These are phyloP conservation scores for Notolabrus celidotus DNA, from an alignment of 2,797 vertebrate genomes.

Conservation along the genomic window DNA sequence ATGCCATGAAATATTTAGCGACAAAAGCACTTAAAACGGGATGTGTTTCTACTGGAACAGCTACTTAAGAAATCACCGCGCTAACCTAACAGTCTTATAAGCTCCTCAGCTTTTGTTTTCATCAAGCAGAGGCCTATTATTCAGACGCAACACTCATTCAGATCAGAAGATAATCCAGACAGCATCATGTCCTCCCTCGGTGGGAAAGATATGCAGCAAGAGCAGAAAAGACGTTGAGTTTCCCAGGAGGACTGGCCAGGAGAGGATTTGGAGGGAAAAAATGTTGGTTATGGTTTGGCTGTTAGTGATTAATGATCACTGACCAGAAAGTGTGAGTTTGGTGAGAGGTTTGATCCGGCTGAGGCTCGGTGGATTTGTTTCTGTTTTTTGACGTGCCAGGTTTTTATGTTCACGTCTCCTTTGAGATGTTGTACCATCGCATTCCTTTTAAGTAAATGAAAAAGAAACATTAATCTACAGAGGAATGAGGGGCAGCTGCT, in stretches of 20 bases:
- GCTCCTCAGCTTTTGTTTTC: constrained; percentile 1
- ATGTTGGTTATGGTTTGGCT: constrained; percentile 28
- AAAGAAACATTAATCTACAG: constrained; percentile 20
- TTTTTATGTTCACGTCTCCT: constrained; percentile 9
- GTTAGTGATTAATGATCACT: constrained; percentile 35
- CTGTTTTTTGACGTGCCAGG: background rate
- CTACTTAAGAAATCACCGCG: constrained; percentile 13
- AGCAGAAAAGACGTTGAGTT: constrained; percentile 33
- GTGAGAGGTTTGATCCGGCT: constrained; percentile 11
- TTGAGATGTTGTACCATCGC: constrained; percentile 14
- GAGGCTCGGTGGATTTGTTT: background rate
- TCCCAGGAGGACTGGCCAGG: constrained; percentile 25
- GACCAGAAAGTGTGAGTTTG: constrained; percentile 16
- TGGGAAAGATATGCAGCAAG: constrained; percentile 38
- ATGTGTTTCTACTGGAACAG: constrained; percentile 21
- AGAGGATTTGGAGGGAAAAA: constrained; percentile 10
- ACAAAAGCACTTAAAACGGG: constrained; percentile 50
- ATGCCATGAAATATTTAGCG: constrained; percentile 70
- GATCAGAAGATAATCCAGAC: constrained; percentile 31
- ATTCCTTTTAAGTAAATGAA: constrained; percentile 30
- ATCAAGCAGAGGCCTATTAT: constrained; percentile 1
- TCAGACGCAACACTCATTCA: constrained; percentile 25
- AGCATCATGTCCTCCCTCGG: constrained; percentile 3
- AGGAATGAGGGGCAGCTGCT: constrained; percentile 20
- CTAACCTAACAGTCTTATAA: constrained; percentile 11